Conservation (phyloP, 2,113 vertebrate genomes). For the Parus major region DNA sequence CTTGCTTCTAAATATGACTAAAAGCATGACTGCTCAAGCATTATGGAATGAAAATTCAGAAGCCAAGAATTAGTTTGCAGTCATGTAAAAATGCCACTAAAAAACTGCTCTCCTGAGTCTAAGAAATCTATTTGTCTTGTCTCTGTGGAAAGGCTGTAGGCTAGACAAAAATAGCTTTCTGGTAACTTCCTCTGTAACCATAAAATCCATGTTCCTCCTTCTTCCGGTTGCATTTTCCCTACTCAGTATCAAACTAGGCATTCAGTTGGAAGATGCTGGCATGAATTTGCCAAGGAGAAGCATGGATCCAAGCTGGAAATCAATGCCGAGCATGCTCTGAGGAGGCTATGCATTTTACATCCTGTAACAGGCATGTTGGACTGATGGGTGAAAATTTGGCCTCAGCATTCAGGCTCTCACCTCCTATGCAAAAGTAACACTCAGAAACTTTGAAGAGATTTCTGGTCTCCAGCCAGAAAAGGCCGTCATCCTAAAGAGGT, state of each 20-base stretch:
- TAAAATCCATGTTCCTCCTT: background rate
- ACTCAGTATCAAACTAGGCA: background rate
- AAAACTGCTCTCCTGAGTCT: background rate
- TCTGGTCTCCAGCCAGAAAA: conserved; percentile 1
- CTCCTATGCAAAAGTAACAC: background rate
- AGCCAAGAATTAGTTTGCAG: background rate
- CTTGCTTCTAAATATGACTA: background rate
- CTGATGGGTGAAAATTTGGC: background rate
- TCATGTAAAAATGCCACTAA: background rate
- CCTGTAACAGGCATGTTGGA: background rate
- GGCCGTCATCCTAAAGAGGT: background rate
- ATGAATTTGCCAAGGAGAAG: background rate
- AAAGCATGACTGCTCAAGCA: background rate
- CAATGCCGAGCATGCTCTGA: rapidly evolving
- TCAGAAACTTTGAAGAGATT: background rate
- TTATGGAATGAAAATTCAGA: background rate
- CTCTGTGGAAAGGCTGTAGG: background rate
- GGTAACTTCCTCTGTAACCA: background rate
- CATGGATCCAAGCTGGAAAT: background rate
- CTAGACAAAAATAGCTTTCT: background rate
- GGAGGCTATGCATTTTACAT: background rate
- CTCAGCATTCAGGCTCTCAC: background rate
- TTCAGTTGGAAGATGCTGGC: background rate
- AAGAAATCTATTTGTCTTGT: background rate
- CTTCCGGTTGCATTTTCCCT: background rate